Evolutionary conservation across 2,113 vertebrate species (phyloP).

Genomic region (Indicator maculatus): DNA sequence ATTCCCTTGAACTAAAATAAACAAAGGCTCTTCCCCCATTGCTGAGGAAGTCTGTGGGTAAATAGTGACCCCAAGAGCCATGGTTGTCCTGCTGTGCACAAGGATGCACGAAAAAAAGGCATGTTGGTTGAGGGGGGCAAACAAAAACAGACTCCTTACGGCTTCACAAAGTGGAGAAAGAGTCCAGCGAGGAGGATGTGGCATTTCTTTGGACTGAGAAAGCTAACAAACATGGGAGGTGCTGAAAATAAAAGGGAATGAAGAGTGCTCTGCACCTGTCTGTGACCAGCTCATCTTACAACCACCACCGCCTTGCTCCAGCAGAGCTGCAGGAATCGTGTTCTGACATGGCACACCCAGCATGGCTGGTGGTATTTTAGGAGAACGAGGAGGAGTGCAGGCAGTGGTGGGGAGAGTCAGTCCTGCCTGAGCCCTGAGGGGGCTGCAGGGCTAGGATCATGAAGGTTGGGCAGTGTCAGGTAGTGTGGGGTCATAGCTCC

Average conservation of each 20-base stretch:
- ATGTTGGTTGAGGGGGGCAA: neutral
- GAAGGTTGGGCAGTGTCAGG: fast-evolving
- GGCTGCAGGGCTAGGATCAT: neutral
- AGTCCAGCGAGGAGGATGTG: neutral
- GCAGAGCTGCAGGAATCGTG: neutral
- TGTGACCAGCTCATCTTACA: neutral
- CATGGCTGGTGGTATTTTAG: fast-evolving
- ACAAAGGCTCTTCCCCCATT: neutral
- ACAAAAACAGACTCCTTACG: neutral
- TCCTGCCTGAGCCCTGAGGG: fast-evolving
- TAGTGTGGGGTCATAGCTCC: fast-evolving
- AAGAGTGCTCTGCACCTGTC: neutral
- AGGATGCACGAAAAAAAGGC: fast-evolving
- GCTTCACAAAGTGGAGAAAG: neutral
- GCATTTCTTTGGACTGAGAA: neutral
- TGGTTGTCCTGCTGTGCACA: neutral
- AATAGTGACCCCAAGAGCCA: neutral
- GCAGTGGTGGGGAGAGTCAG: fast-evolving
- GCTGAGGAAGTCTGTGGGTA: neutral
- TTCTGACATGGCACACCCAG: neutral
- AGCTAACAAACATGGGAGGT: neutral
- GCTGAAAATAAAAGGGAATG: neutral
- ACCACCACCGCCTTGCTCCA: fast-evolving
- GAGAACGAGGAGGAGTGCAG: fast-evolving
- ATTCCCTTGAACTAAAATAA: neutral